Conservation (phyloP, 2,888 invertebrate species). For the Cheiracanthium punctorium region DNA sequence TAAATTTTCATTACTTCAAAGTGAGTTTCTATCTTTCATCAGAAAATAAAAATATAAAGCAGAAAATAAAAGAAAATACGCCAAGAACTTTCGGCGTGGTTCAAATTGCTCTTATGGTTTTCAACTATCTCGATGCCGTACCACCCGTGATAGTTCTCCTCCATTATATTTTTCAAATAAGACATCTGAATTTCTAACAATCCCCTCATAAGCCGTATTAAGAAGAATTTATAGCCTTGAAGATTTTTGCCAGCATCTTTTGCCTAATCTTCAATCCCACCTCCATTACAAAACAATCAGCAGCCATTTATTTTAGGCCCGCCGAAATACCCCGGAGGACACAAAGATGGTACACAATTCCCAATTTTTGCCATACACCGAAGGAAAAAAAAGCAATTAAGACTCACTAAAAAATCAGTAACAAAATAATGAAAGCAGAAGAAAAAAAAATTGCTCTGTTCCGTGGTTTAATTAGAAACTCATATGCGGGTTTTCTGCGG, state of each 20-base stretch:
- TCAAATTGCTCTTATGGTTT: too few species aligned
- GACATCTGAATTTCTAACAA: neutral
- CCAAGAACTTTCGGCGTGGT: too few species aligned
- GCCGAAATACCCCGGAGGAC: too few species aligned
- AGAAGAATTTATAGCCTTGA: neutral
- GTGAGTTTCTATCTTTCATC: too few species aligned
- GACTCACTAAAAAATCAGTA: neutral
- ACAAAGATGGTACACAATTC: too few species aligned
- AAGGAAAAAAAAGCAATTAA: conserved; percentile 17
- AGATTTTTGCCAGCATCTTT: neutral
- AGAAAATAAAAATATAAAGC: too few species aligned
- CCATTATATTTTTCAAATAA: neutral
- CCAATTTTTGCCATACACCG: neutral
- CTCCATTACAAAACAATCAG: neutral
- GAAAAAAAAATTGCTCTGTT: neutral
- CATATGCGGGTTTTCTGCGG: conserved; percentile 11
- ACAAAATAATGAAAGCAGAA: neutral
- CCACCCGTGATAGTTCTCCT: too few species aligned
- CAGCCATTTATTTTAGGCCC: too few species aligned
- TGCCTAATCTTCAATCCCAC: neutral
- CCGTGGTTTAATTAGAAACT: neutral
- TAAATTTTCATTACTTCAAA: too few species aligned
- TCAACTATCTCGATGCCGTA: too few species aligned
- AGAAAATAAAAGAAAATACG: too few species aligned
- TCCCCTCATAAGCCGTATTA: neutral